Evolutionary conservation across 2,888 invertebrate genomes (phyloP).

Genomic region (Ichneumoninae sp.): DNA sequence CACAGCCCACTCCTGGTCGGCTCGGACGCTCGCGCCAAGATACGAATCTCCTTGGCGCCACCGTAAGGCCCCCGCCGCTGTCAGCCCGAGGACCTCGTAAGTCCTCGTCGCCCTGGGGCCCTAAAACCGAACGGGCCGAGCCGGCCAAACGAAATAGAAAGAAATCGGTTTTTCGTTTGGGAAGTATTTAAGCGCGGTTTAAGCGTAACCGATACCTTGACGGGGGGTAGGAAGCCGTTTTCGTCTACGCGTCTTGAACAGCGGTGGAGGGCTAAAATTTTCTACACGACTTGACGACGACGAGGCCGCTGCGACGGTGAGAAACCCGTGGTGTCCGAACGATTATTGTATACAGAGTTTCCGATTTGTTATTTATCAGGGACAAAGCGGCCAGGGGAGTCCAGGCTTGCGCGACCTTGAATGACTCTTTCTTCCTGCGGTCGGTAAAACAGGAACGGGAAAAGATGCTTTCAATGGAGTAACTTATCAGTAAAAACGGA

Average conservation of each 20-base stretch:
- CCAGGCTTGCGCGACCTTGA: not conserved
- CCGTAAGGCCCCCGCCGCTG: conserved; percentile 76
- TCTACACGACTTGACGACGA: conserved; percentile 21
- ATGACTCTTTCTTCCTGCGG: not conserved
- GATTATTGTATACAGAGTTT: conserved; percentile 51
- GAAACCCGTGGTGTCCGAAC: conserved; percentile 44
- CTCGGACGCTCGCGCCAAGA: conserved; percentile 79
- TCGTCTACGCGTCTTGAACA: conserved; percentile 54
- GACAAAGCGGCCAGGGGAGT: not conserved
- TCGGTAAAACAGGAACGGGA: too few relatives aligned
- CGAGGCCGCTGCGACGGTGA: conserved; percentile 24
- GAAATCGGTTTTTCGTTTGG: conserved; percentile 66
- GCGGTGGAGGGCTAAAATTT: conserved; percentile 31
- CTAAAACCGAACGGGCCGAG: conserved; percentile 22
- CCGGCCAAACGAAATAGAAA: conserved; percentile 43
- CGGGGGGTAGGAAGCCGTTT: conserved; percentile 75
- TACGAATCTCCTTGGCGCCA: conserved; percentile 84
- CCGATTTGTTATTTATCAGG: conserved; percentile 57
- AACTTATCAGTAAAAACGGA: too few relatives aligned
- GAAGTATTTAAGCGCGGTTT: conserved; percentile 81
- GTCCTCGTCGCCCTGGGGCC: conserved; percentile 64
- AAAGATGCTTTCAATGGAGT: too few relatives aligned
- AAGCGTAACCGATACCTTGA: conserved; percentile 83
- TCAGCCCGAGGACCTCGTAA: conserved; percentile 69
- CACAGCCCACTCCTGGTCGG: conserved; percentile 60